Conservation (phyloP, 1,140 invertebrate species). For the Venturia canescens region DNA sequence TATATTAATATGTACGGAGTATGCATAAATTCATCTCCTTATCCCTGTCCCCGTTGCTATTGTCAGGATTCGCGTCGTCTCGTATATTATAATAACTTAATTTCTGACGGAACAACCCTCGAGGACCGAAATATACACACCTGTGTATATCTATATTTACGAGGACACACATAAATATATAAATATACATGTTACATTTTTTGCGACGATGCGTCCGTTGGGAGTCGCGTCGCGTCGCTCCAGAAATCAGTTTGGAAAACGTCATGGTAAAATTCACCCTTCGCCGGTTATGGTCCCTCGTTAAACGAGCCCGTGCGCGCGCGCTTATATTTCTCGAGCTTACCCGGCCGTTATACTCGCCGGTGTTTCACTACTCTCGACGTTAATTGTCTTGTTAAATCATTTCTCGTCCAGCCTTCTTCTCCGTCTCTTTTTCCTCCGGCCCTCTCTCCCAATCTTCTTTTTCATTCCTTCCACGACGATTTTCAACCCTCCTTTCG, state of each 20-base stretch:
- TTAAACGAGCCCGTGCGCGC: constrained; percentile 28
- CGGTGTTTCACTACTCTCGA: constrained; percentile 38
- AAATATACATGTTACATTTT: background rate
- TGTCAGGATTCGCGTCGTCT: background rate
- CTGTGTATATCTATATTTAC: too few relatives aligned
- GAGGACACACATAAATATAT: too few relatives aligned
- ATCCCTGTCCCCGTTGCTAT: background rate
- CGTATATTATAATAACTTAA: constrained; percentile 9
- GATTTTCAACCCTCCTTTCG: too few relatives aligned
- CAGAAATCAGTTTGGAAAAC: constrained; percentile 42
- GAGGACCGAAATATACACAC: background rate
- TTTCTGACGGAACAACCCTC: constrained; percentile 10
- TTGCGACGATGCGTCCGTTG: background rate
- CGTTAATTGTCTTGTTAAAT: constrained; percentile 46
- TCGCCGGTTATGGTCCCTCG: constrained; percentile 36
- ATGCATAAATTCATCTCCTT: background rate
- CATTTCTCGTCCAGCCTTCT: constrained; percentile 27
- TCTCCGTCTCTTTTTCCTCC: background rate
- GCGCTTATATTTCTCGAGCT: constrained; percentile 28
- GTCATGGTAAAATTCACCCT: constrained; percentile 24
- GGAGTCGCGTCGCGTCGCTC: background rate
- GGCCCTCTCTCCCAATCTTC: background rate
- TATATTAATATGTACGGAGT: background rate
- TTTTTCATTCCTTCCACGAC: background rate
- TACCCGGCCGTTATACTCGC: constrained; percentile 21